Conservation (phyloP, 2,113 vertebrate species). For the Centrocercus urophasianus region DNA sequence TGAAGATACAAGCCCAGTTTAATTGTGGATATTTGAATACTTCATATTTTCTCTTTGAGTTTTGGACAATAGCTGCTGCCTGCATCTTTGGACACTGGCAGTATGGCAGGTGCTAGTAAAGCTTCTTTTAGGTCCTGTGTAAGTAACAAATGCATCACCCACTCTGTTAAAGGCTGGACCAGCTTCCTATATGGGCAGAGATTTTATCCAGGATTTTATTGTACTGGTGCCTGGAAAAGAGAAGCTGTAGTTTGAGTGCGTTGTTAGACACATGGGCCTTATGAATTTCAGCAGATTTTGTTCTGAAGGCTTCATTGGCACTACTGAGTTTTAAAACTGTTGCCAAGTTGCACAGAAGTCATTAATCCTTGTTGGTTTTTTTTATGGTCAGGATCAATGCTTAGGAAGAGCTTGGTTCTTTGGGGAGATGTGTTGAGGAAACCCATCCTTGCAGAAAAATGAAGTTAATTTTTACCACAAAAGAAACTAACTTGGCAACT, state of each 20-base stretch:
- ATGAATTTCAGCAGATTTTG: not conserved
- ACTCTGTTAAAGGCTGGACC: not conserved
- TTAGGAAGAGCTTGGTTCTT: not conserved
- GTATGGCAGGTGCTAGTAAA: not conserved
- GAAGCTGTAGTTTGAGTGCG: not conserved
- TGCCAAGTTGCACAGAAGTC: conserved; percentile 12
- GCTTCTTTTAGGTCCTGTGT: not conserved
- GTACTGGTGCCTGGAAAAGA: not conserved
- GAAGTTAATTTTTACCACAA: conserved; percentile 18
- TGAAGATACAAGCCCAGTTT: not conserved
- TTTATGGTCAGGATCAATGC: conserved; percentile 15
- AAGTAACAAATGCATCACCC: not conserved
- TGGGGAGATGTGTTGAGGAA: not conserved
- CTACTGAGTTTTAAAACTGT: not conserved
- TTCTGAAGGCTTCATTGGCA: not conserved
- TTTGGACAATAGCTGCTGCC: not conserved
- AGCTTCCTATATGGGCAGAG: not conserved
- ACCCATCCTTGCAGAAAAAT: conserved; percentile 24
- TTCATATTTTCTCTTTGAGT: not conserved
- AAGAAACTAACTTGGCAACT: not conserved
- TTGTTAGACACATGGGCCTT: not conserved
- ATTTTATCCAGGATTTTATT: not conserved
- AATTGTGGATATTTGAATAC: not conserved
- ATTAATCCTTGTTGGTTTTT: not conserved
- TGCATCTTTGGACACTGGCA: not conserved